A percentile compares a stretch with the other conserved stretches of the same genome.
phyloP scores from a whole-genome alignment of 2,797 vertebrate genomes.

The Tadarida brasiliensis region DNA sequence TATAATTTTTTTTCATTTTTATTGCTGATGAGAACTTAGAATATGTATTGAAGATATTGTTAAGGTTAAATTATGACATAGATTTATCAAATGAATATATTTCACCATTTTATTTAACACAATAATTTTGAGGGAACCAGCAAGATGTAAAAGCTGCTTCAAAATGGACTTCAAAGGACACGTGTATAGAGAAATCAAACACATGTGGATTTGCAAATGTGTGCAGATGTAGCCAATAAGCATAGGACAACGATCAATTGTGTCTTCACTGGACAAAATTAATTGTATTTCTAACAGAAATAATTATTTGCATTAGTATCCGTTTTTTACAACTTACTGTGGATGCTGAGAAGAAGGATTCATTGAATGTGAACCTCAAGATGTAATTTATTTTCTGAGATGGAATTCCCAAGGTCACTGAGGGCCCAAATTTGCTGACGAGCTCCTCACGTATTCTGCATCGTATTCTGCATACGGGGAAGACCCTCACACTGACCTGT shows the following conservation, averaged over 20 bases:
- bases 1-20: background rate
- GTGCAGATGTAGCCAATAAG: background rate
- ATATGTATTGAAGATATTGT: background rate
- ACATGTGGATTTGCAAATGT: background rate
- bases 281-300: slow-evolving; percentile 27
- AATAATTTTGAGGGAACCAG: background rate
- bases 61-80: background rate
- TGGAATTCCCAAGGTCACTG: background rate
- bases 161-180: slow-evolving; percentile 16
- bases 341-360: background rate
- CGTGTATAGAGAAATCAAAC: background rate
- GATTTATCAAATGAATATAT: background rate
- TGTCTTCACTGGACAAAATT: background rate
- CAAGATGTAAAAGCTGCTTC: background rate
- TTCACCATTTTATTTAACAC: background rate
- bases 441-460: too few species aligned
- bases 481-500: background rate
- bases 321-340: background rate
- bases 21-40: background rate
- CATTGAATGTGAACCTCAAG: background rate
- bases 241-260: background rate
- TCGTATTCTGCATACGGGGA: too few species aligned
- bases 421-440: background rate
- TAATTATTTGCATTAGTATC: background rate
- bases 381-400: background rate